Evolutionary conservation across 2,113 vertebrate genomes (phyloP).

Genomic region (Butorides virescens): DNA sequence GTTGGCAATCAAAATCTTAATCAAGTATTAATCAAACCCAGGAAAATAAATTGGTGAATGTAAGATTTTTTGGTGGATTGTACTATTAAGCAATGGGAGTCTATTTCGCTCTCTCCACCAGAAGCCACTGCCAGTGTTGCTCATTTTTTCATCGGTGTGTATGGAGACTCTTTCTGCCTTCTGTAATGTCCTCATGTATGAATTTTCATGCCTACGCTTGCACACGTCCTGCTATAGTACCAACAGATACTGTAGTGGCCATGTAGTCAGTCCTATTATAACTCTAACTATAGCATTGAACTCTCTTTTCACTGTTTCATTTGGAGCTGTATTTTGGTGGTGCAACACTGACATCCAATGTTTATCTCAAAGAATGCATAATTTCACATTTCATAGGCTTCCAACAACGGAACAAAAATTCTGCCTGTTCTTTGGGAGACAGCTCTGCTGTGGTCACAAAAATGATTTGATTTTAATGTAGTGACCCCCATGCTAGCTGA

Average conservation of each 20-base stretch:
- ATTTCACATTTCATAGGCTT: background rate
- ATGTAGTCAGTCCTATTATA: background rate
- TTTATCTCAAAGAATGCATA: slow-evolving; percentile 30
- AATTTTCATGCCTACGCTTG: background rate
- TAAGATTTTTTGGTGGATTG: background rate
- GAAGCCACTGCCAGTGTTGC: background rate
- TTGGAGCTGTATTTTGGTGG: slow-evolving; percentile 24
- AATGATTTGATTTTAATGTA: background rate
- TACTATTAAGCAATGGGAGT: background rate
- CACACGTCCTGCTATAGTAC: background rate
- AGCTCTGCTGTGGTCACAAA: background rate
- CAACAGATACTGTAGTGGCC: background rate
- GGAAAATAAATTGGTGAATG: background rate
- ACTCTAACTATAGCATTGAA: background rate
- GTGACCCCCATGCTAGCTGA: background rate
- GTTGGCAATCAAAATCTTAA: background rate
- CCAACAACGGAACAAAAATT: background rate
- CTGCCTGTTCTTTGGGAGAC: background rate
- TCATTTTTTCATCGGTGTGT: background rate
- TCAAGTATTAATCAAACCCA: background rate
- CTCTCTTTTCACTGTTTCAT: background rate
- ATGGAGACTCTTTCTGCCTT: background rate
- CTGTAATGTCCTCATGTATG: background rate
- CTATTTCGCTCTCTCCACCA: background rate
- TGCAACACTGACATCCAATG: slow-evolving; percentile 60